Evolutionary conservation across 2,113 vertebrate genomes (phyloP).

Genomic region (Periophthalmus modestus): DNA sequence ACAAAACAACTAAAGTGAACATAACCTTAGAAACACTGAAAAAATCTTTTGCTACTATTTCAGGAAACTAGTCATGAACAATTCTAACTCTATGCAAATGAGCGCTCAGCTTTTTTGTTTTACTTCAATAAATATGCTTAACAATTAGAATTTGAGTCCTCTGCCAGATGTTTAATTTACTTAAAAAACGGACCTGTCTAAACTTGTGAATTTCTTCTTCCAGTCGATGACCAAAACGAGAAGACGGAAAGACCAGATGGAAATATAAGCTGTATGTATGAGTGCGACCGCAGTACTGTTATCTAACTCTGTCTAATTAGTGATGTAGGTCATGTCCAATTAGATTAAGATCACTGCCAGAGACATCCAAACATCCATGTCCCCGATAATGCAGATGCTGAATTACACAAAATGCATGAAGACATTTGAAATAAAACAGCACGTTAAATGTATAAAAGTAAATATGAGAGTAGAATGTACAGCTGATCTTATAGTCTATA

Average conservation of each 20-base stretch:
- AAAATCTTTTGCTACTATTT: too few relatives aligned
- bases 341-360: constrained; percentile 37
- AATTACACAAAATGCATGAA: not conserved
- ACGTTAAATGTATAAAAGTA: not conserved
- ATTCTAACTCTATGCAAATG: too few relatives aligned
- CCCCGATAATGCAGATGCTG: not conserved
- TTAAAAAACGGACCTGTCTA: not conserved
- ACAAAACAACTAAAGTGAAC: not conserved
- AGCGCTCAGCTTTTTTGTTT: not conserved
- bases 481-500: not conserved
- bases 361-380: not conserved
- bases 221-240: constrained; percentile 16
- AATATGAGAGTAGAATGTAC: not conserved
- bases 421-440: not conserved
- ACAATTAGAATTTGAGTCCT: not conserved
- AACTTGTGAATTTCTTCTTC: not conserved
- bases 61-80: too few relatives aligned
- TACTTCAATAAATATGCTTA: not conserved
- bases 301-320: constrained; percentile 44
- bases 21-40: not conserved
- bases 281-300: constrained; percentile 21
- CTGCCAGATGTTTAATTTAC: not conserved
- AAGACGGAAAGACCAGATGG: constrained; percentile 19
- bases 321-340: constrained; percentile 33
- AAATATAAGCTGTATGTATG: constrained; percentile 16